A percentile compares a stretch with the other conserved stretches of the same genome.
phyloP scores from a whole-genome alignment of 2,113 vertebrate species.

The Nymphicus hollandicus region DNA sequence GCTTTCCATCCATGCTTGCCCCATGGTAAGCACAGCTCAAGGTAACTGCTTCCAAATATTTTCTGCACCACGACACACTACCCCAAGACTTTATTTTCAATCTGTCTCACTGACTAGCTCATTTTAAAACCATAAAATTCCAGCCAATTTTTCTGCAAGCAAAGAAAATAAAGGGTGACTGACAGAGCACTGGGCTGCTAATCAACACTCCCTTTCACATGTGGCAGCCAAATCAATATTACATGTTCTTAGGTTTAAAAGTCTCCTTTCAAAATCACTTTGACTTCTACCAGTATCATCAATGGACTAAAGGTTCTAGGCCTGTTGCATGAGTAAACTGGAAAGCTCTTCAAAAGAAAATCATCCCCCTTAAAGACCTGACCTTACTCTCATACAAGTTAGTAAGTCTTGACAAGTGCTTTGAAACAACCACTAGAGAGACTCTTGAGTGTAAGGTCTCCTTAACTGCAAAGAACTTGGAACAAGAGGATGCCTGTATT shows the following conservation, averaged over 20 bases:
- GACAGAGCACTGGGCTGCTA: not conserved
- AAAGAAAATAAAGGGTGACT: not conserved
- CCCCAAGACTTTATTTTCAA: not conserved
- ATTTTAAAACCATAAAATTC: not conserved
- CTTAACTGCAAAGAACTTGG: not conserved
- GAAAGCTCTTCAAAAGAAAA: not conserved
- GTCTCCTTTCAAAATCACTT: not conserved
- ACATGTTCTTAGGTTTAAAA: not conserved
- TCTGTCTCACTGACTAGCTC: not conserved
- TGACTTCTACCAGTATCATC: not conserved
- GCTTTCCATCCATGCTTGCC: not conserved
- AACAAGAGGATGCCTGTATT: not conserved
- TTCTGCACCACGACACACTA: not conserved
- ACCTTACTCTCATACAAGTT: not conserved
- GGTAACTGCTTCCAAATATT: not conserved
- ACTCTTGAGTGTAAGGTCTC: not conserved
- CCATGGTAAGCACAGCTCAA: not conserved
- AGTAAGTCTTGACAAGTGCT: not conserved
- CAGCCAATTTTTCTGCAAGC: not conserved
- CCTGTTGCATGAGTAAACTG: fast-evolving
- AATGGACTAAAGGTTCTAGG: not conserved
- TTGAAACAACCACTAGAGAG: not conserved
- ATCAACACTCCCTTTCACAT: not conserved
- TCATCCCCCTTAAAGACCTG: not conserved
- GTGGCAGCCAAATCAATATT: not conserved